Percentiles rank a stretch among this genome's conserved stretches.
Evolutionary conservation across 2,113 vertebrate genomes (phyloP).

Genomic region (Brachyhypopomus occidentalis): DNA sequence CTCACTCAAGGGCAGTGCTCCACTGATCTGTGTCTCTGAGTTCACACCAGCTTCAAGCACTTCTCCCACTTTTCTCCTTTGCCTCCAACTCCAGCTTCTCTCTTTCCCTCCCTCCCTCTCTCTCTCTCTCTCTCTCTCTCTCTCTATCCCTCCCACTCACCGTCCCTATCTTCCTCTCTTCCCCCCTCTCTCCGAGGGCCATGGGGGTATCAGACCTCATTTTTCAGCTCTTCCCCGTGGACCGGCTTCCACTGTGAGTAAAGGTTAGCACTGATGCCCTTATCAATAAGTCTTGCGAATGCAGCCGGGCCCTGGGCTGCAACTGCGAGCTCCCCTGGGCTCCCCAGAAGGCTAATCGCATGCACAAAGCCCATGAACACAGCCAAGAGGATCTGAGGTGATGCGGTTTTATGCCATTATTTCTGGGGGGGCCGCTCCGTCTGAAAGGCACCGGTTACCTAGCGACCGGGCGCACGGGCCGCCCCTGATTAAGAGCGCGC

Average conservation of each 20-base stretch:
- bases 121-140: background rate
- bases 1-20: constrained; percentile 48
- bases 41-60: constrained; percentile 15
- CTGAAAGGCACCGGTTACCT: constrained; percentile 13
- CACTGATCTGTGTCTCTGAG: constrained; percentile 48
- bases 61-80: background rate
- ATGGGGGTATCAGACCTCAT: constrained; percentile 54
- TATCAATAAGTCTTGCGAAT: constrained; percentile 55
- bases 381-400: constrained; percentile 29
- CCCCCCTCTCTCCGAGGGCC: constrained; percentile 19
- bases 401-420: constrained; percentile 21
- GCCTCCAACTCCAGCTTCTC: no score
- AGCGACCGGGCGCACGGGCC: background rate
- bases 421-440: background rate
- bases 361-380: constrained; percentile 28
- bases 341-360: constrained; percentile 39
- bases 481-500: no score
- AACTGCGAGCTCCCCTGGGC: constrained; percentile 40
- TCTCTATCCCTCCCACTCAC: constrained; percentile 8
- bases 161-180: constrained; percentile 17
- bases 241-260: constrained; percentile 51
- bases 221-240: constrained; percentile 51
- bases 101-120: background rate
- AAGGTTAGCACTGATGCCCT: constrained; percentile 63
- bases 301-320: constrained; percentile 43